These are phyloP conservation scores for Phalacrocorax aristotelis DNA, from an alignment of 2,113 vertebrate species.

Conservation along the genomic window DNA sequence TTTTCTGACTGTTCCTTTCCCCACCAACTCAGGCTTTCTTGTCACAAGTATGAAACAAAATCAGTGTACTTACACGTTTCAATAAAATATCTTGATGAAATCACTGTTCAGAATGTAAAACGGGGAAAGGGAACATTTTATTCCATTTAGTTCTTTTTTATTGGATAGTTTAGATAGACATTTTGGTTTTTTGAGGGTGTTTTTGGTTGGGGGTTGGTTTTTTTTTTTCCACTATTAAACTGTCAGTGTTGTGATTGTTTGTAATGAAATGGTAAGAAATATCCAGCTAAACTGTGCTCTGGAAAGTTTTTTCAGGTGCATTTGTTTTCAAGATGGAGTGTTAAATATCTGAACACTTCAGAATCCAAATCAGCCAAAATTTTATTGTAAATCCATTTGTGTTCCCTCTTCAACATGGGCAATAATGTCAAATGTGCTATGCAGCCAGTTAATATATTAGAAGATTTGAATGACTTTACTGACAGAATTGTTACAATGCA, in stretches of 20 bases:
- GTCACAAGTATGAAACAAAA: constrained; percentile 75
- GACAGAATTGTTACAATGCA: constrained; percentile 91
- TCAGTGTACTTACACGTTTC: constrained; percentile 76
- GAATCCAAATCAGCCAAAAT: constrained; percentile 75
- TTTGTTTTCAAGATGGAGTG: constrained; percentile 66
- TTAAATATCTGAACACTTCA: constrained; percentile 63
- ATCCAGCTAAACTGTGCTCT: constrained; percentile 70
- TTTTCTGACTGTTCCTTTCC: constrained; percentile 88
- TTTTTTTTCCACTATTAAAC: constrained; percentile 48
- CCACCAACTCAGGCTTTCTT: constrained; percentile 93
- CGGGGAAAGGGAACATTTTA: constrained; percentile 78
- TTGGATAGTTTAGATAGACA: constrained; percentile 67
- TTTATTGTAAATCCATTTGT: constrained; percentile 78
- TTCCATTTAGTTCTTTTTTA: constrained; percentile 77
- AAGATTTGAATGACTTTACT: constrained; percentile 85
- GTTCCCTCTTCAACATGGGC: constrained; percentile 83
- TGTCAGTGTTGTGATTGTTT: constrained; percentile 72
- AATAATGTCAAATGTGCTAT: constrained; percentile 98
- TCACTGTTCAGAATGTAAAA: constrained; percentile 89
- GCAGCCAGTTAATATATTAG: constrained; percentile 94
- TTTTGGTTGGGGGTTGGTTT: background rate
- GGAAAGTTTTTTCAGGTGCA: constrained; percentile 70
- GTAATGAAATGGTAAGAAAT: constrained; percentile 66
- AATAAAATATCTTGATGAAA: constrained; percentile 78
- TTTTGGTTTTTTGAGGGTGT: background rate